A percentile compares a stretch with the other conserved stretches of the same genome.
Evolutionary conservation across 2,797 vertebrate genomes (phyloP).

Genomic region (Lepidocolaptes lacrymiger): DNA sequence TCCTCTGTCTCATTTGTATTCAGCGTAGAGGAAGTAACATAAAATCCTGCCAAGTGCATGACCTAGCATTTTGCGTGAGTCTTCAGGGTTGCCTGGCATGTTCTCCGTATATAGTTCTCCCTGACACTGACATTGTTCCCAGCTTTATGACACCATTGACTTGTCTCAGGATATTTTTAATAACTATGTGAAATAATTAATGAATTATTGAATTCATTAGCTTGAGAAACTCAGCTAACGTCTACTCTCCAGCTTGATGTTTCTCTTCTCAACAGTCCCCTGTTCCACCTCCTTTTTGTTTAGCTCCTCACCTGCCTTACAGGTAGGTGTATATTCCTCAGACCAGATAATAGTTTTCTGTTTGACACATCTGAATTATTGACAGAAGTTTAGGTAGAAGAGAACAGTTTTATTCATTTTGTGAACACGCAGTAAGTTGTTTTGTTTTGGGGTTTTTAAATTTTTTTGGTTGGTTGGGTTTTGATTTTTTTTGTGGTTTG

Average conservation of each 20-base stretch:
- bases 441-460: not conserved
- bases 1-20: slow-evolving; percentile 21
- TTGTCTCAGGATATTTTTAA: not conserved
- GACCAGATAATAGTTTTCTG: not conserved
- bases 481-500: not conserved
- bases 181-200: not conserved
- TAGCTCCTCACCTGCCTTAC: not conserved
- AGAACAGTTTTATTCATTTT: not conserved
- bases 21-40: not conserved
- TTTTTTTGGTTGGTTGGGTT: rapidly evolving
- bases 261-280: not conserved
- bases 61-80: slow-evolving; percentile 22
- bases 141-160: not conserved
- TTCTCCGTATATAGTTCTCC: not conserved
- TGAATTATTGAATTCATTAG: no score
- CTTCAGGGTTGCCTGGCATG: not conserved
- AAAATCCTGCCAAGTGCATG: slow-evolving; percentile 29
- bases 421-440: not conserved
- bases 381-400: not conserved
- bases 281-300: not conserved
- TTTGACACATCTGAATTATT: not conserved
- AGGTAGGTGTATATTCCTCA: not conserved
- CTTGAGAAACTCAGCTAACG: not conserved
- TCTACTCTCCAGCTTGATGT: not conserved
- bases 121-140: not conserved